These are phyloP conservation scores for Drosophila birchii DNA, from an alignment of 2,888 invertebrate species.

Conservation along the genomic window DNA sequence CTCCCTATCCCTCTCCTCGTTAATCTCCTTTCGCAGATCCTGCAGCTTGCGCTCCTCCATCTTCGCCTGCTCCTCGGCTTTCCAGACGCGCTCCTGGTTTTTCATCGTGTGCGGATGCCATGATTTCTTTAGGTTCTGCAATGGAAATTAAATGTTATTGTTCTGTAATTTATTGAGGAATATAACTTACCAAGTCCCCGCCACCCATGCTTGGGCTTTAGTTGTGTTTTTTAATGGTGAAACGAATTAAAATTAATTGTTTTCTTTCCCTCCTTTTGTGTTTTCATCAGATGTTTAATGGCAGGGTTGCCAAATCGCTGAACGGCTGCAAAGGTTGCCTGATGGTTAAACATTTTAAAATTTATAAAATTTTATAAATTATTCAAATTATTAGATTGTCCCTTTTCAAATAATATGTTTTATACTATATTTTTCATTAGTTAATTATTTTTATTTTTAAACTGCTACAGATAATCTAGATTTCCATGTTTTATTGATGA, in stretches of 20 bases:
- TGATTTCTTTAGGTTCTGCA: slow-evolving; percentile 91
- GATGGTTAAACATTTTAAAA: background rate
- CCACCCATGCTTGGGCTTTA: slow-evolving; percentile 76
- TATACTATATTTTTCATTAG: too few species aligned
- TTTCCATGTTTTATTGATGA: background rate
- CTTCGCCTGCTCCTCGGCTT: slow-evolving; percentile 90
- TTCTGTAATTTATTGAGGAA: too few species aligned
- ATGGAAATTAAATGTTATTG: background rate
- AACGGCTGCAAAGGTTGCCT: background rate
- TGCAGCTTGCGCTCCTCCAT: slow-evolving; percentile 89
- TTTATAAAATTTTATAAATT: background rate
- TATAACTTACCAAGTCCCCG: slow-evolving; percentile 80
- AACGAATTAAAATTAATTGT: slow-evolving; percentile 17
- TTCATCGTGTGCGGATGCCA: slow-evolving; percentile 92
- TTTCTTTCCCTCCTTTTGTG: slow-evolving; percentile 37
- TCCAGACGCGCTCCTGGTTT: slow-evolving; percentile 92
- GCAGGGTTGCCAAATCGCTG: background rate
- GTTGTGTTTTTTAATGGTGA: background rate
- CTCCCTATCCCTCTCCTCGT: slow-evolving; percentile 88
- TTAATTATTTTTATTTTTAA: background rate
- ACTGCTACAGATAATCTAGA: background rate
- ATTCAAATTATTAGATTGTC: too few species aligned
- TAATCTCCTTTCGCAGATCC: slow-evolving; percentile 89
- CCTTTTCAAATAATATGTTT: too few species aligned
- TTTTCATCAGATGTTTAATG: slow-evolving; percentile 11